Evolutionary conservation across 2,113 vertebrate species (phyloP).

Genomic region (Zosterops lateralis): DNA sequence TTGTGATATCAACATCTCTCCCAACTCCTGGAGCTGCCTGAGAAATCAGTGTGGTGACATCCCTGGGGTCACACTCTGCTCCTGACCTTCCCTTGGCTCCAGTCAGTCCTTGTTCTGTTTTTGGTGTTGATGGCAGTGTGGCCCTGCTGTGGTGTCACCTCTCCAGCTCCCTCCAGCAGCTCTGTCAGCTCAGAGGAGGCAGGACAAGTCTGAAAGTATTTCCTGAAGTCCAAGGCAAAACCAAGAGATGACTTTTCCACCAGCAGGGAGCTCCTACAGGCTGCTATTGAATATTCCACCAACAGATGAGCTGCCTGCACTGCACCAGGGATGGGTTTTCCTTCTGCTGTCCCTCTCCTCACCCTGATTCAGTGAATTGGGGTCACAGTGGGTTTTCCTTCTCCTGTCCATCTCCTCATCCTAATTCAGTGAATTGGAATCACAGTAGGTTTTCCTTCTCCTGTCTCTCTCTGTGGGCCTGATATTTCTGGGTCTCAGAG

Average conservation of each 20-base stretch:
- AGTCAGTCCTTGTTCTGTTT: background rate
- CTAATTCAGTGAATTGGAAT: accelerated
- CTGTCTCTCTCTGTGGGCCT: background rate
- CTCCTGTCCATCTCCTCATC: background rate
- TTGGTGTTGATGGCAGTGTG: background rate
- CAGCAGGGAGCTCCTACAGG: background rate
- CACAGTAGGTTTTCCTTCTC: background rate
- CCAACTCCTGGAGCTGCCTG: background rate
- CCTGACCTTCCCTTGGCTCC: background rate
- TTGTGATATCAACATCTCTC: background rate
- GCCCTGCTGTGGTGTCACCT: slow-evolving; percentile 1
- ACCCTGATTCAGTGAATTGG: accelerated
- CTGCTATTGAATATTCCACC: slow-evolving; percentile 22
- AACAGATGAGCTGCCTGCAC: background rate
- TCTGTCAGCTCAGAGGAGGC: background rate
- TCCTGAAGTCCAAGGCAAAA: slow-evolving; percentile 26
- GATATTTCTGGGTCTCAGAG: too few species aligned
- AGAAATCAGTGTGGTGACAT: background rate
- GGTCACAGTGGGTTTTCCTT: background rate
- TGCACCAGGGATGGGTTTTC: background rate
- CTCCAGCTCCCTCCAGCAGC: slow-evolving; percentile 14
- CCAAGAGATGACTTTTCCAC: slow-evolving; percentile 9
- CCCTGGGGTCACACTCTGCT: background rate
- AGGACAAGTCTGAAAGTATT: background rate
- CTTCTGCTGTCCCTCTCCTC: background rate